Evolutionary conservation across 2,888 invertebrate species (phyloP).

Genomic region (Agriopis aurantiaria): DNA sequence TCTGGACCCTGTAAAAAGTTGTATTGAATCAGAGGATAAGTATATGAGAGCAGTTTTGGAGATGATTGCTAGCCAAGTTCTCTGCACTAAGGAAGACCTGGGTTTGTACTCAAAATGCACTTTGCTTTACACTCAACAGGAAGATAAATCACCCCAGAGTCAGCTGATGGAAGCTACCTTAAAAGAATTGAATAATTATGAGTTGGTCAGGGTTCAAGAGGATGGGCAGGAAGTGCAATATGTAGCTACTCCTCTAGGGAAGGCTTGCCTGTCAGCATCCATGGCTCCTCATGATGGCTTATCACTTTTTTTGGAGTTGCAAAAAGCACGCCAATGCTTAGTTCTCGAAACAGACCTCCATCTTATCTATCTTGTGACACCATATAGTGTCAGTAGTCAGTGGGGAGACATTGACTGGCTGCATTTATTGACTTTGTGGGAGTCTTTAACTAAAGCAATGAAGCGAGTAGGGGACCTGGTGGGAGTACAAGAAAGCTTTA

Average conservation of each 20-base stretch:
- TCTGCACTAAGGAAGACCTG: slow-evolving; percentile 90
- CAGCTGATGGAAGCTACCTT: slow-evolving; percentile 84
- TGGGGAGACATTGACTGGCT: slow-evolving; percentile 94
- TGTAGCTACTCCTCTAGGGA: slow-evolving; percentile 94
- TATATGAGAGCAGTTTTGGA: slow-evolving; percentile 92
- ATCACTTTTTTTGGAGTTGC: slow-evolving; percentile 94
- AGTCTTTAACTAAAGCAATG: slow-evolving; percentile 91
- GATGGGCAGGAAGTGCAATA: slow-evolving; percentile 83
- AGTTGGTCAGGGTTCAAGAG: slow-evolving; percentile 91
- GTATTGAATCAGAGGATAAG: slow-evolving; percentile 90
- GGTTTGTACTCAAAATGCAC: slow-evolving; percentile 93
- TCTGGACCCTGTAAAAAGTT: slow-evolving; percentile 92
- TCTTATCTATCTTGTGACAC: slow-evolving; percentile 97
- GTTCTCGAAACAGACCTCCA: slow-evolving; percentile 98
- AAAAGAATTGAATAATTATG: slow-evolving; percentile 91
- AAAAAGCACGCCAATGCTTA: slow-evolving; percentile 95
- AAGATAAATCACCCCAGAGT: slow-evolving; percentile 58
- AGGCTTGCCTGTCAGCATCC: slow-evolving; percentile 96
- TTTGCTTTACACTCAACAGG: slow-evolving; percentile 79
- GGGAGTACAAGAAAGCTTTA: slow-evolving; percentile 94
- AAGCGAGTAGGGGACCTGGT: slow-evolving; percentile 95
- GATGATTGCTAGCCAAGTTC: slow-evolving; percentile 95
- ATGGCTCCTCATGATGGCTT: slow-evolving; percentile 98
- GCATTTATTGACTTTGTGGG: slow-evolving; percentile 93
- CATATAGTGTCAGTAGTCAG: slow-evolving; percentile 94